Evolutionary conservation across 2,888 invertebrate genomes (phyloP), one percentile per base, ranked within the genome.

Genomic region (Ephialtes manifestator): DNA sequence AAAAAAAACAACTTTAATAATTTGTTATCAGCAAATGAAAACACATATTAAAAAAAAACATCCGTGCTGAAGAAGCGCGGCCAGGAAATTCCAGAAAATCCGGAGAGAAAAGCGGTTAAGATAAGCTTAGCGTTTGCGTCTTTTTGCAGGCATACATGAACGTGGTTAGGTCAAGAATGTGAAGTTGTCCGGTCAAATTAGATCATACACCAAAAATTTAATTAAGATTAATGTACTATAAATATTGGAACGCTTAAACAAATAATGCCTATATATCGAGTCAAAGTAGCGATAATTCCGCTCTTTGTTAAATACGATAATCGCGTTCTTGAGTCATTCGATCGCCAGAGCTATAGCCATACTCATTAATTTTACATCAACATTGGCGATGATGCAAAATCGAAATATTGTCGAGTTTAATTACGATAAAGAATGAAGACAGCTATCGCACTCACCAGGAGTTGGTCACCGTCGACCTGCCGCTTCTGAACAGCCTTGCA

Each of bases 391-490:
- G 15, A 13, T 28, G 15, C 8, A 48, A 46, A 48, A 24, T 67
- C 11, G 20, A 46, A 20, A 67, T 63, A 39, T 31, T 28, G 15
- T 28, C 13, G 5, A 63, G 60, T 35, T 8, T 35, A 63, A 72
- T 72, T 53, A 48, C 15, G 15, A 55, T 24, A 24, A 65, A 55
- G 35, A 60, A 51, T 11, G 15, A n/a, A 11, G n/a, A 24, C 28
- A 60, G 13, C 63, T 68, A 5, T 28, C 13, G 15, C 1, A 91
- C 93, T 93, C 78, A 94, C 94, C 88, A 94, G 74, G 18, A 94
- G 86, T 71, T 91, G 90, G 70, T 93, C 93, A 68, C 94, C 94
- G 79, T 93, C 92, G 81, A 94, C 91, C 72, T 91, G 90, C 24
- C 93, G 91, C 86, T 93, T 94, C 31, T 89, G 81, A 55, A 93